Base-by-base conservation (phyloP, 2,888 invertebrate genomes). In the Cynaeus angustus region DNA sequence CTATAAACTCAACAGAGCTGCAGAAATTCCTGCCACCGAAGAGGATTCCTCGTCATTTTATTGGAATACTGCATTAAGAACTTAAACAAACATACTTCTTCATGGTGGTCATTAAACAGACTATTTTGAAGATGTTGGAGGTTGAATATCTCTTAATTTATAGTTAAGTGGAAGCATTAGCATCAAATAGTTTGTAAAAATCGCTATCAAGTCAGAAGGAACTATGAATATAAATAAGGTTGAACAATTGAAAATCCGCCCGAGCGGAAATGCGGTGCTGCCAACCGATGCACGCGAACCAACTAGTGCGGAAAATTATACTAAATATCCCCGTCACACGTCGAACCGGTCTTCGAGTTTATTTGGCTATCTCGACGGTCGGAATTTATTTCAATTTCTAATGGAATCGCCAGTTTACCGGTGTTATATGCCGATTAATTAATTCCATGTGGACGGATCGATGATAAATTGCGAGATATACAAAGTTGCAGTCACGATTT, bases 191-290 rank as follows among this genome's bases (percentile, higher is more conserved):
- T 59, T 59, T 30, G 30, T 8, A 65, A 65, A 65, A 55, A 65
- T 65, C 14, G 53, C 43, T 43, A 53, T 65, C 65, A 46, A 45
- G 26, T 45, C 33, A 13, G 10, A 56, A 46, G 30, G 48, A 65
- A 41, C 50, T 41, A 71, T 67, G 68, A 72, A 70, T 70, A 70
- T 62, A 68, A 72, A 70, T 59, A 66, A 66, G 65, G 65, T 43
- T 58, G 68, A 75, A 75, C 75, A 75, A 77, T 78, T 75, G 75
- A 72, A 74, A 75, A 72, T 74, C 68, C 73, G 74, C 73, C 73
- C 76, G 75, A 76, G 77, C 77, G 77, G 76, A 78, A 78, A 78
- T 74, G 52, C 66, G 50, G 50, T 52, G 52, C 66, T 67, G 59
- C 50, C 59, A 67, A 59, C 66, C 52, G 52, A 55, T 56, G 68